Conservation (phyloP, 2,888 invertebrate genomes). For the Hirtodrosophila duncani region DNA sequence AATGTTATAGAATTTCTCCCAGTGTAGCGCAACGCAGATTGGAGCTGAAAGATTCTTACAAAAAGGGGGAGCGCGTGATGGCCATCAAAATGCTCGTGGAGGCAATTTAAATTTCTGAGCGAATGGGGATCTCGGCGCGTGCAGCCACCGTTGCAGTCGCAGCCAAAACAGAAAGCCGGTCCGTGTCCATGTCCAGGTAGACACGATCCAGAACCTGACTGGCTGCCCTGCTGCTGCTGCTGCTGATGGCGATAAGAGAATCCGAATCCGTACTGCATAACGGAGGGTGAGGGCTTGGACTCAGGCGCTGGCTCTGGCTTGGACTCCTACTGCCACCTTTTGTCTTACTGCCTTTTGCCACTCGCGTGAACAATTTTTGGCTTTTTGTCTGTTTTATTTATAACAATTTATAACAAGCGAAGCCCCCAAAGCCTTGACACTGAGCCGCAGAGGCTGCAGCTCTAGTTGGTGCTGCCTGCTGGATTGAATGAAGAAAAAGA, state of each 20-base stretch:
- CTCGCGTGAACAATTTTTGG: slow-evolving; percentile 51
- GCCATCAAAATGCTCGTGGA: slow-evolving; percentile 74
- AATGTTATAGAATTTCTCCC: too few species aligned
- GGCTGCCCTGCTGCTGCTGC: slow-evolving; percentile 14
- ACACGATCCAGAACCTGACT: slow-evolving; percentile 30
- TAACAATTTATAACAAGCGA: too few species aligned
- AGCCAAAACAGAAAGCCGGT: not conserved
- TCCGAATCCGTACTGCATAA: too few species aligned
- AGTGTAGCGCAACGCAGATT: slow-evolving; percentile 57
- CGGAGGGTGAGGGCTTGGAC: too few species aligned
- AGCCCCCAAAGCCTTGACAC: slow-evolving; percentile 24
- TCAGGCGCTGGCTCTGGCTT: not conserved
- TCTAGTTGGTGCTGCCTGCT: slow-evolving; percentile 5
- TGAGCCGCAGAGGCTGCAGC: slow-evolving; percentile 8
- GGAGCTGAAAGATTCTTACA: slow-evolving; percentile 55
- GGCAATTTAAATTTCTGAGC: slow-evolving; percentile 73
- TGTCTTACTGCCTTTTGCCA: slow-evolving; percentile 46
- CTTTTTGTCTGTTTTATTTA: slow-evolving; percentile 29
- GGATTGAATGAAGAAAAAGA: too few species aligned
- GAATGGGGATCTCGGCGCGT: slow-evolving; percentile 31
- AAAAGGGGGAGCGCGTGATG: slow-evolving; percentile 72
- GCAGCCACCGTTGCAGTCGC: slow-evolving; percentile 24
- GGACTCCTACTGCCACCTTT: slow-evolving; percentile 4
- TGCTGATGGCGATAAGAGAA: too few species aligned
- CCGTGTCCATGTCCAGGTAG: slow-evolving; percentile 33